Evolutionary conservation across 2,113 vertebrate genomes (phyloP), one percentile per base, ranked within the genome.

Genomic region (Ptychochromis oligacanthus): DNA sequence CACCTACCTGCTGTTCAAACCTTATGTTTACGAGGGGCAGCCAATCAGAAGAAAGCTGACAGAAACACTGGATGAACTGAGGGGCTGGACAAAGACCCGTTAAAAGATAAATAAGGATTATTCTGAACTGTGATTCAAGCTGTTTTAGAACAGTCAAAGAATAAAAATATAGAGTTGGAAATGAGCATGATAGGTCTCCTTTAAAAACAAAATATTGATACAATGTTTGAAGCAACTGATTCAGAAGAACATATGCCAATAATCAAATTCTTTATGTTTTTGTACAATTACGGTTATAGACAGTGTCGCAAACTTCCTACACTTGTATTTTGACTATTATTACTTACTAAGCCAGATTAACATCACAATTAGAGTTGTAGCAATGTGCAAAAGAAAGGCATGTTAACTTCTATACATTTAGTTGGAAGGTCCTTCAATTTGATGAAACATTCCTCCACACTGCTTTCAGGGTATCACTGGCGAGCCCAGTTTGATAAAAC

Each of bases 131-230:
- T 65, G 24, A 67, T 67, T 67, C 14, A 46, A 46, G 22, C 40
- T 18, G 40, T 40, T 18, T 6, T 67, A 46, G 0, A 67, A 2
- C 10, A 67, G 40, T 26, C 18, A 6, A n/a, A n/a, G 14, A 46
- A 46, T 46, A 22, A 46, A 46, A 15, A 67, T 26, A 4, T 46
- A 26, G 40, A 46, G 22, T 26, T 67, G 11, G 14, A 67, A 67
- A 67, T 46, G 0, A 67, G 22, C 40, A 67, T 46, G 40, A 67
- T 26, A 0, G 40, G 5, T 36, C 36, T 36, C 36, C 36, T 8
- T 7, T 36, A 36, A 36, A 36, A 36, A 31, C 40, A 65, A 65
- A 65, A 65, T 24, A 65, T 38, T 65, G 62, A 10, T 43, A 65
- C 4, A n/a, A n/a, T n/a, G n/a, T n/a, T n/a, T n/a, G n/a, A n/a